phyloP scores from a whole-genome alignment of 2,113 vertebrate species.

The Gallinago jamesoni region DNA sequence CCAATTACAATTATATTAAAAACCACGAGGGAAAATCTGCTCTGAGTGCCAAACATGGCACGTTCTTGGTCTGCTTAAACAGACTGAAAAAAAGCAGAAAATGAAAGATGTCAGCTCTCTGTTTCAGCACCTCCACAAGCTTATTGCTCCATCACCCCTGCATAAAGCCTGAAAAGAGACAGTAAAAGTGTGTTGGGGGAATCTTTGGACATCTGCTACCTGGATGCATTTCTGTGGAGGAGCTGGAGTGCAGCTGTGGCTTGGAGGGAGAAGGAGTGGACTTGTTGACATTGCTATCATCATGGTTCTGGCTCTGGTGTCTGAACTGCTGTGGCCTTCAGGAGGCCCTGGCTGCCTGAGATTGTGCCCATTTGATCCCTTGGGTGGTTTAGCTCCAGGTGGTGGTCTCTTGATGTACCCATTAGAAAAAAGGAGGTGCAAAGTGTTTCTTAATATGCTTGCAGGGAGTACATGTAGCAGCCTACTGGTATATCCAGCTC shows the following conservation, averaged over 20 bases:
- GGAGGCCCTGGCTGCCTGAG: background rate
- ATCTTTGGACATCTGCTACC: background rate
- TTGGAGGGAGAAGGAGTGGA: background rate
- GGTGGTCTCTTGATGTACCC: background rate
- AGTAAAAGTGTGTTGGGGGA: background rate
- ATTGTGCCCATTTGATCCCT: background rate
- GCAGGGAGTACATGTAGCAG: background rate
- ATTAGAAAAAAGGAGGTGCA: background rate
- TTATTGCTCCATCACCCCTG: background rate
- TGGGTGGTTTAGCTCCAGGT: background rate
- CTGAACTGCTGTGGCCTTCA: background rate
- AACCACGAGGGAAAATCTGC: background rate
- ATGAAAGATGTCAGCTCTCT: background rate
- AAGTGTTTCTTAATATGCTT: background rate
- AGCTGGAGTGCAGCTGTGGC: background rate
- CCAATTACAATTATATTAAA: slow-evolving; percentile 28
- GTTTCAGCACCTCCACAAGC: background rate
- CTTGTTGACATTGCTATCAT: background rate
- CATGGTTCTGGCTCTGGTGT: background rate
- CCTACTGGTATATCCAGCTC: background rate
- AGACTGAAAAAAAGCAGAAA: background rate
- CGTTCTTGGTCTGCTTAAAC: background rate
- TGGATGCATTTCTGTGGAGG: background rate
- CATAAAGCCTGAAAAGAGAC: background rate
- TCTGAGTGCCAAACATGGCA: background rate